A percentile compares a stretch with the other conserved stretches of the same genome.
Conservation (phyloP, 2,113 vertebrate genomes). For the Mungos mungo region DNA sequence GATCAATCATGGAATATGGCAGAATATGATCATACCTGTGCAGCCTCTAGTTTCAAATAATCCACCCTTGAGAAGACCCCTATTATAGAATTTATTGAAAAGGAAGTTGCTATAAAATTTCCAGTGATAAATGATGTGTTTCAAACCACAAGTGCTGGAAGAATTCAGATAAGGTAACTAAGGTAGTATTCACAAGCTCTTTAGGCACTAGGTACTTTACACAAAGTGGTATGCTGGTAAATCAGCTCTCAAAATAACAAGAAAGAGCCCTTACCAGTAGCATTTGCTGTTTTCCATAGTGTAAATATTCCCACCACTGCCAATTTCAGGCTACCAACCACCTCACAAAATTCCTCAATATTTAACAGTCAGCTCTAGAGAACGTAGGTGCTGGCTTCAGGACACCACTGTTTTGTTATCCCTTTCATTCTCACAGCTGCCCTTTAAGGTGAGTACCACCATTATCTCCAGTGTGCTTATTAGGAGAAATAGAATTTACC, state of each 20-base stretch:
- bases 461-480: not conserved
- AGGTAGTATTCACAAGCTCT: not conserved
- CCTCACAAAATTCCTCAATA: not conserved
- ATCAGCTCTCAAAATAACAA: not conserved
- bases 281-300: not conserved
- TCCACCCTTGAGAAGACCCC: not conserved
- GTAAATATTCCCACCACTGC: not conserved
- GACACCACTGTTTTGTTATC: not conserved
- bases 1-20: not conserved
- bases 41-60: not conserved
- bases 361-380: not conserved
- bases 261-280: not conserved
- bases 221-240: not conserved
- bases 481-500: not conserved
- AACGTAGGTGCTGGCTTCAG: not conserved
- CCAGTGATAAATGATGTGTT: not conserved
- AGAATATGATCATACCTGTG: not conserved
- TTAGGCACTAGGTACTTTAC: not conserved
- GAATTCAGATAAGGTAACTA: not conserved
- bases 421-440: not conserved
- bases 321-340: not conserved
- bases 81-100: not conserved
- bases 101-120: not conserved
- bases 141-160: not conserved
- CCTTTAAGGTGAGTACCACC: not conserved